Conservation (phyloP, 2,113 vertebrate species). For the Rhinolophus ferrumequinum region DNA sequence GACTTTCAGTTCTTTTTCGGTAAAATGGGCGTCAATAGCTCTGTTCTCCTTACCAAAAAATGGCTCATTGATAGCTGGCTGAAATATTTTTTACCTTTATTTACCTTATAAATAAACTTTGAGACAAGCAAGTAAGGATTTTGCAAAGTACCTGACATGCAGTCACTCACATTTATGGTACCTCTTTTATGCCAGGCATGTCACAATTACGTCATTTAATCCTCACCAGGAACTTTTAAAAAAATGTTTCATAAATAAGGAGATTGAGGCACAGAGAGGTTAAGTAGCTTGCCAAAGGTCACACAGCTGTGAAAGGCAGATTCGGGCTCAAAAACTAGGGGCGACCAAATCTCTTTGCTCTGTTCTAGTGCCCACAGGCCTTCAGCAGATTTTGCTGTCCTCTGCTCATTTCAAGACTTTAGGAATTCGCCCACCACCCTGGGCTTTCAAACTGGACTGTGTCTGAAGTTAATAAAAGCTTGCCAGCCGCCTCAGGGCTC, state of each 20-base stretch:
- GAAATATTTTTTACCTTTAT: background rate
- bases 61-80: background rate
- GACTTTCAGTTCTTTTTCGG: background rate
- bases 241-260: background rate
- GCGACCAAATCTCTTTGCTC: background rate
- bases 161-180: fast-evolving
- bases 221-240: background rate
- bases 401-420: background rate
- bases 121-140: background rate
- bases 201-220: background rate
- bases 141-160: fast-evolving
- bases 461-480: background rate
- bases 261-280: background rate
- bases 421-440: background rate
- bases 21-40: background rate
- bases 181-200: background rate
- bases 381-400: background rate
- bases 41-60: background rate
- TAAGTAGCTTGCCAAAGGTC: background rate
- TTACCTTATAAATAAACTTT: background rate
- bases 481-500: background rate
- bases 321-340: background rate
- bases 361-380: fast-evolving
- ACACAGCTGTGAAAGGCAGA: background rate
- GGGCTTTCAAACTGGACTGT: background rate